phyloP scores from a whole-genome alignment of 2,797 vertebrate species.

The Xenentodon cancila region DNA sequence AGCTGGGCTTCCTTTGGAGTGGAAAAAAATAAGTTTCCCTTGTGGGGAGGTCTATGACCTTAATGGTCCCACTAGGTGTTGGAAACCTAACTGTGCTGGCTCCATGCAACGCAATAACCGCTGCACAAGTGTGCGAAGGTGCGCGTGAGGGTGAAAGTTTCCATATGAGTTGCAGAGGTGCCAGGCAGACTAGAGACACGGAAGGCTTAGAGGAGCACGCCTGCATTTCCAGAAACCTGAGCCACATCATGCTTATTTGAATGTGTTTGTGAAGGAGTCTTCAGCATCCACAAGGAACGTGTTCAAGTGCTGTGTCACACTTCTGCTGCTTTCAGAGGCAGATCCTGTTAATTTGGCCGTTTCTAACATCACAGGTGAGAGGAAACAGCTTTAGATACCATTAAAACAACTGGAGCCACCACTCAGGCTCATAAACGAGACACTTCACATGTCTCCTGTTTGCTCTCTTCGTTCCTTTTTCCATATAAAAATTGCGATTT shows the following conservation, averaged over 20 bases:
- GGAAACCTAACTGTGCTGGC: conserved; percentile 47
- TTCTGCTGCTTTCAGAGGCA: too few species aligned
- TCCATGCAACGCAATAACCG: conserved; percentile 41
- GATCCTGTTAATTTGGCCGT: not conserved
- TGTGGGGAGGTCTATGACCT: conserved; percentile 7
- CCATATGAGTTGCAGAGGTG: conserved; percentile 13
- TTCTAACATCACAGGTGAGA: not conserved
- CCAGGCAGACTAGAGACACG: conserved; percentile 20
- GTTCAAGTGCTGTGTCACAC: not conserved
- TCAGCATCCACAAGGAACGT: conserved; percentile 4
- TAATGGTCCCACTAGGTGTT: conserved; percentile 17
- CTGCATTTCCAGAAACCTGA: conserved; percentile 45
- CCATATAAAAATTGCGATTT: too few species aligned
- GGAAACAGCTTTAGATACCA: not conserved
- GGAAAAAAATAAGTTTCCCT: conserved; percentile 19
- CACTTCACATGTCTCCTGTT: too few species aligned
- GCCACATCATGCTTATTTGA: conserved; percentile 9
- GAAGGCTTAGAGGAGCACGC: conserved; percentile 27
- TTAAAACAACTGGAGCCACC: not conserved
- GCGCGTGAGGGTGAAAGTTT: not conserved
- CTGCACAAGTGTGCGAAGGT: conserved; percentile 46
- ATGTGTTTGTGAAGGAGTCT: conserved; percentile 6
- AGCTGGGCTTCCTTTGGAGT: not conserved
- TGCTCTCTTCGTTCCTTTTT: too few species aligned
- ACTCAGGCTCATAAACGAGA: too few species aligned